A percentile compares a stretch with the other conserved stretches of the same genome.
Evolutionary conservation across 64 coral and sea anemone species (phyloP).

Genomic region (Pocillopora verrucosa): DNA sequence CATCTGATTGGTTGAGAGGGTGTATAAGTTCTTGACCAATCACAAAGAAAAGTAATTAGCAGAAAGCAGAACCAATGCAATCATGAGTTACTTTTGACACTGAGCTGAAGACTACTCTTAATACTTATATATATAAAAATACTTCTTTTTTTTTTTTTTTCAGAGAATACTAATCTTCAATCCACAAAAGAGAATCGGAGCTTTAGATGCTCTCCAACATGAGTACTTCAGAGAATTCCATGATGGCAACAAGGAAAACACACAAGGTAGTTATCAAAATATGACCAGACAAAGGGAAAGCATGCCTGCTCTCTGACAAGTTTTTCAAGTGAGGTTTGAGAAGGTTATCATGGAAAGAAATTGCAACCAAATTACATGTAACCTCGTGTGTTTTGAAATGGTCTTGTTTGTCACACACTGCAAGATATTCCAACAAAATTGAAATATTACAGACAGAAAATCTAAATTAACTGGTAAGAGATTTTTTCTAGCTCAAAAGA

Average conservation of each 20-base stretch:
- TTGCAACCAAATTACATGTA: too few relatives aligned
- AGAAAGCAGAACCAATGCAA: too few relatives aligned
- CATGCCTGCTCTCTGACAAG: background rate
- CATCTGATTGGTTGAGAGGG: too few relatives aligned
- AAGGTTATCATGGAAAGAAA: too few relatives aligned
- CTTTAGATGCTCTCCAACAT: slow-evolving; percentile 59
- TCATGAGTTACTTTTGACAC: too few relatives aligned
- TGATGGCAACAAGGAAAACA: slow-evolving; percentile 81
- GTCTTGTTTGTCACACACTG: too few relatives aligned
- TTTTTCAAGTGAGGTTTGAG: background rate
- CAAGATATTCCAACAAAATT: background rate
- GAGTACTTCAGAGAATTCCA: slow-evolving; percentile 71
- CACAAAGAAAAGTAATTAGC: too few relatives aligned
- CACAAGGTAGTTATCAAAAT: slow-evolving; percentile 58
- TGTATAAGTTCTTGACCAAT: too few relatives aligned
- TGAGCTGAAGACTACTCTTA: too few relatives aligned
- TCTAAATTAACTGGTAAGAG: too few relatives aligned
- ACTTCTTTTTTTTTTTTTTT: slow-evolving; percentile 24
- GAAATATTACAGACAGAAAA: background rate
- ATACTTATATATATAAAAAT: background rate
- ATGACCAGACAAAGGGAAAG: slow-evolving; percentile 21
- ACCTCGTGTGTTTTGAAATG: too few relatives aligned
- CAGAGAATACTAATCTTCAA: slow-evolving; percentile 79
- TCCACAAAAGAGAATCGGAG: slow-evolving; percentile 58
- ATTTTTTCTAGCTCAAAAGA: background rate